Evolutionary conservation across 2,797 vertebrate species (phyloP).

Genomic region (Channallabes apus): DNA sequence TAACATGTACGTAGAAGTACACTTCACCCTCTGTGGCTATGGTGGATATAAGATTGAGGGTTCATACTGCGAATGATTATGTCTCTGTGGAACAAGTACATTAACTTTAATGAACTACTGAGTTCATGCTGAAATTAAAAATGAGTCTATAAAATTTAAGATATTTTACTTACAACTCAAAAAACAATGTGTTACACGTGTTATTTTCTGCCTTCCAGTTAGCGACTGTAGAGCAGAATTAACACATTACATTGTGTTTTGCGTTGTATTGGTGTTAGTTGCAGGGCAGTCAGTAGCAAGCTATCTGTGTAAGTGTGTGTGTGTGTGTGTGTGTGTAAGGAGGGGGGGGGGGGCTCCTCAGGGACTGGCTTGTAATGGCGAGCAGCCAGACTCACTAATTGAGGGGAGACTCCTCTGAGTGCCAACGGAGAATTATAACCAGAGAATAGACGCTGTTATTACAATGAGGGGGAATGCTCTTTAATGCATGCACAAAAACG

Average conservation of each 20-base stretch:
- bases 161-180: not conserved
- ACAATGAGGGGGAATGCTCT: not conserved
- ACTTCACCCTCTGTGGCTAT: not conserved
- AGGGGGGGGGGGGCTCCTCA: not conserved
- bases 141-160: not conserved
- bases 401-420: constrained; percentile 6
- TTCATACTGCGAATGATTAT: not conserved
- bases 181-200: not conserved
- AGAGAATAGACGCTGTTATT: constrained; percentile 22
- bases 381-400: constrained; percentile 21
- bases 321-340: constrained; percentile 5
- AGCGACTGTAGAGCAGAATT: not conserved
- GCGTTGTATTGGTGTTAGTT: not conserved
- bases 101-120: not conserved
- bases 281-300: not conserved
- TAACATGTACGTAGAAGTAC: no score
- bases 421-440: constrained; percentile 19
- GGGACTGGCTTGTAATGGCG: constrained; percentile 17
- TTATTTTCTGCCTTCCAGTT: not conserved
- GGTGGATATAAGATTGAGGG: not conserved
- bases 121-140: not conserved
- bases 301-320: constrained; percentile 1
- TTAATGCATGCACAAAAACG: not conserved
- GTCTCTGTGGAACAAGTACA: not conserved
- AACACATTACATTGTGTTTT: not conserved